phyloP scores from a whole-genome alignment of 2,113 vertebrate species.

The Lynx canadensis region DNA sequence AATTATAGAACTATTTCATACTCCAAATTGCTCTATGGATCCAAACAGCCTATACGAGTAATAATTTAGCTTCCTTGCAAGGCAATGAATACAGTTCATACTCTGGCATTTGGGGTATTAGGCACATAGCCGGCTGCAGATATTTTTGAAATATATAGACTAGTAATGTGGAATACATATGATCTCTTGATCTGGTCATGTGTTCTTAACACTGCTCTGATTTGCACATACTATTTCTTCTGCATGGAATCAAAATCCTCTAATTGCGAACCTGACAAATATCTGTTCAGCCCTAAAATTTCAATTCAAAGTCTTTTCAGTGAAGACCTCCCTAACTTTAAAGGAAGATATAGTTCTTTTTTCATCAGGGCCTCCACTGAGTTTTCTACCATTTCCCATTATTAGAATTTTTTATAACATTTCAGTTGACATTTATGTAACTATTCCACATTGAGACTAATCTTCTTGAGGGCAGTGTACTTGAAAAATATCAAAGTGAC shows the following conservation, averaged over 20 bases:
- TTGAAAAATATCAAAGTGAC: conserved; percentile 23
- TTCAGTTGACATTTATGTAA: conserved; percentile 13
- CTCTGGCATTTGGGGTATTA: not conserved
- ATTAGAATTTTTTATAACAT: not conserved
- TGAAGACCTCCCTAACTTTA: not conserved
- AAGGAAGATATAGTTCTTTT: not conserved
- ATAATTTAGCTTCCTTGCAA: not conserved
- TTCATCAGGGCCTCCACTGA: not conserved
- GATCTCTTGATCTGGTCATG: not conserved
- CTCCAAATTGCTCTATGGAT: not conserved
- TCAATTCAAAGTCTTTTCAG: not conserved
- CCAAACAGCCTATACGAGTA: not conserved
- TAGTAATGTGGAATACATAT: not conserved
- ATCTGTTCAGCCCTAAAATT: not conserved
- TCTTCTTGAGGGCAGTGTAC: not conserved
- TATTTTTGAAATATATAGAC: not conserved
- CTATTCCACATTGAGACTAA: not conserved
- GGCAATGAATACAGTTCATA: not conserved
- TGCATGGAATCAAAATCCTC: not conserved
- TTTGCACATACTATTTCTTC: not conserved
- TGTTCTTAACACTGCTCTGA: not conserved
- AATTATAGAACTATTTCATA: not conserved
- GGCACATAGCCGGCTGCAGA: not conserved
- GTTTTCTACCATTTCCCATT: not conserved
- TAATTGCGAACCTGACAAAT: not conserved